Percentiles rank a stretch among this genome's conserved stretches.
Evolutionary conservation across 2,888 invertebrate genomes (phyloP).

Genomic region (Meta bourneti): DNA sequence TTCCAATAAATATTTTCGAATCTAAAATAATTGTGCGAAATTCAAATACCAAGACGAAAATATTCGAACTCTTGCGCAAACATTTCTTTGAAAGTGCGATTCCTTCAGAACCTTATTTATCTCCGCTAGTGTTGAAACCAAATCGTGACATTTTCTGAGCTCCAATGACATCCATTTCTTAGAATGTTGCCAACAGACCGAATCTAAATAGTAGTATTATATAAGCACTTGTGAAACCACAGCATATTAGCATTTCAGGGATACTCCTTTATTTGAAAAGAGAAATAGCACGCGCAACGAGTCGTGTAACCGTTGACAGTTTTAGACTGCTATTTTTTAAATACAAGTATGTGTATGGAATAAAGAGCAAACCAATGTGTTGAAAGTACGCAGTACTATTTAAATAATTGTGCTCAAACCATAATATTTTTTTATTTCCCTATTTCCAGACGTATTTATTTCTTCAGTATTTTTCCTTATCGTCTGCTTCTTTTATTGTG

Average conservation of each 20-base stretch:
- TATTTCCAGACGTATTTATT: too few relatives aligned
- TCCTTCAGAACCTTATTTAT: background rate
- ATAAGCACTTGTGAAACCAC: conserved; percentile 6
- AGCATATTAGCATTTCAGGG: conserved; percentile 2
- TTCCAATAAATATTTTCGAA: too few relatives aligned
- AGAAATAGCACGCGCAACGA: background rate
- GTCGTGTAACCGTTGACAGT: conserved; percentile 39
- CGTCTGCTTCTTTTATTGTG: too few relatives aligned
- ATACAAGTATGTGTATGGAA: background rate
- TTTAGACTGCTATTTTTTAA: background rate
- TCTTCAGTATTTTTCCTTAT: too few relatives aligned
- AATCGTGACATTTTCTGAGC: conserved; percentile 7
- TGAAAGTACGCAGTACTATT: too few relatives aligned
- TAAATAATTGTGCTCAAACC: too few relatives aligned
- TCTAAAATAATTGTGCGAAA: too few relatives aligned
- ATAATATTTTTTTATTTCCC: too few relatives aligned
- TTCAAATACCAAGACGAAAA: background rate
- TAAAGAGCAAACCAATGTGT: background rate
- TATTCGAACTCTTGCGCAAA: background rate
- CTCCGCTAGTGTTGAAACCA: background rate
- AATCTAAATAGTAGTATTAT: conserved; percentile 11
- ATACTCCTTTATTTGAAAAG: conserved; percentile 4
- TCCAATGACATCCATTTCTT: conserved; percentile 29
- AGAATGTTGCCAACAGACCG: conserved; percentile 23
- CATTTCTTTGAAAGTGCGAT: background rate